A percentile compares a stretch with the other conserved stretches of the same genome.
phyloP scores from a whole-genome alignment of 2,888 invertebrate genomes.

The Philaethria dido region DNA sequence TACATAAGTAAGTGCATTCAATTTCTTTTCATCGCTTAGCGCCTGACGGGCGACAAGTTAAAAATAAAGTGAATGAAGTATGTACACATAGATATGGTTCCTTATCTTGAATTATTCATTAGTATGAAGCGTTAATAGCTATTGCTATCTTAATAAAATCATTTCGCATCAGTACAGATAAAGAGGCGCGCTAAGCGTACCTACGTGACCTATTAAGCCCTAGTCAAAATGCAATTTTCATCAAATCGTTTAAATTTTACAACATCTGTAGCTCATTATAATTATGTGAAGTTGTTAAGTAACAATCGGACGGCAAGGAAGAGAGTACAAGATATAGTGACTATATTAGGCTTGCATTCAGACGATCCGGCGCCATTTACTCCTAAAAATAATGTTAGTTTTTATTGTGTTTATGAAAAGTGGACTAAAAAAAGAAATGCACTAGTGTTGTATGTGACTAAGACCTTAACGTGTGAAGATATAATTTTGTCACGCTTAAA shows the following conservation, averaged over 20 bases:
- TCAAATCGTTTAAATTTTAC: slow-evolving; percentile 72
- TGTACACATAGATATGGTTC: slow-evolving; percentile 54
- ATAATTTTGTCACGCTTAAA: slow-evolving; percentile 56
- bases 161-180: slow-evolving; percentile 59
- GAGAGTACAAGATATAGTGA: slow-evolving; percentile 70
- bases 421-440: slow-evolving; percentile 42
- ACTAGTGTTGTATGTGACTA: slow-evolving; percentile 52
- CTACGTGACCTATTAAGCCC: slow-evolving; percentile 47
- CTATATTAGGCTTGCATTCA: slow-evolving; percentile 68
- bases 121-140: slow-evolving; percentile 50
- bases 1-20: too few relatives aligned
- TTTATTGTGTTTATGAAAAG: slow-evolving; percentile 23
- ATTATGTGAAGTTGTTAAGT: slow-evolving; percentile 71
- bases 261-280: slow-evolving; percentile 69
- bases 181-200: slow-evolving; percentile 44
- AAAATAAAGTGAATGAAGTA: slow-evolving; percentile 57
- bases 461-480: slow-evolving; percentile 51
- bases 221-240: slow-evolving; percentile 67
- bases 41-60: neutral
- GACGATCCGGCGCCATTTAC: slow-evolving; percentile 57
- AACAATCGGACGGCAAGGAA: slow-evolving; percentile 63
- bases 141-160: slow-evolving; percentile 68
- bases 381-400: slow-evolving; percentile 44
- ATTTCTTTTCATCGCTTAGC: slow-evolving; percentile 2
- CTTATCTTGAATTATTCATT: slow-evolving; percentile 63